These are phyloP conservation scores for Amphilophus citrinellus DNA, from an alignment of 2,113 vertebrate species.

Conservation along the genomic window DNA sequence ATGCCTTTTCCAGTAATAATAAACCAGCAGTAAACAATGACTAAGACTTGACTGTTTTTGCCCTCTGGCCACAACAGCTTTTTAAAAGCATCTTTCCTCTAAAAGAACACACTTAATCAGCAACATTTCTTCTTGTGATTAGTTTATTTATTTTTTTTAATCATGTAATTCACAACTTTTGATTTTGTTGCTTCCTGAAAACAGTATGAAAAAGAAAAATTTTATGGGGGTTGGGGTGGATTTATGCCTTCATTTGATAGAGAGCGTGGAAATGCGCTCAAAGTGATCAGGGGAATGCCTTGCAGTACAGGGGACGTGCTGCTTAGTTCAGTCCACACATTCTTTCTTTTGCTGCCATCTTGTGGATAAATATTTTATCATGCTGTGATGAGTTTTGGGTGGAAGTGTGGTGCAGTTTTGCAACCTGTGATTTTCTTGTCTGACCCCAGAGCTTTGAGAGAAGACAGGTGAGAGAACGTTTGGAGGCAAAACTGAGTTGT, in stretches of 20 bases:
- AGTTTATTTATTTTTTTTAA: neutral
- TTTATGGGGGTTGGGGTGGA: neutral
- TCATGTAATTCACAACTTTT: neutral
- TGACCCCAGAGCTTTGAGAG: conserved; percentile 54
- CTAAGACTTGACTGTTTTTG: neutral
- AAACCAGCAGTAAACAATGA: neutral
- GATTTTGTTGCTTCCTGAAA: neutral
- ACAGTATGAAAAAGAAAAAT: fast-evolving
- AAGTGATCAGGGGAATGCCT: neutral
- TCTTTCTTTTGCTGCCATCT: conserved; percentile 36
- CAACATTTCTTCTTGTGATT: neutral
- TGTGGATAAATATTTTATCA: conserved; percentile 9
- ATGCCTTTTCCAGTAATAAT: neutral
- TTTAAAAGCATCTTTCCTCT: neutral
- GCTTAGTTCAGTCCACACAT: neutral
- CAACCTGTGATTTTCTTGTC: conserved; percentile 64
- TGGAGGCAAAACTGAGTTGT: neutral
- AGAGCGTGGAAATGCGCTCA: neutral
- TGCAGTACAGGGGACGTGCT: fast-evolving
- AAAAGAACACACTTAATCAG: neutral
- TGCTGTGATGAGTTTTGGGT: neutral
- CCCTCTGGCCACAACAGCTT: neutral
- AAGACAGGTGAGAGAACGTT: conserved; percentile 37
- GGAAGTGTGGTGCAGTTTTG: neutral
- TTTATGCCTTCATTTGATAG: neutral